Evolutionary conservation across 2,113 vertebrate genomes (phyloP).

Genomic region (Pelecanus crispus): DNA sequence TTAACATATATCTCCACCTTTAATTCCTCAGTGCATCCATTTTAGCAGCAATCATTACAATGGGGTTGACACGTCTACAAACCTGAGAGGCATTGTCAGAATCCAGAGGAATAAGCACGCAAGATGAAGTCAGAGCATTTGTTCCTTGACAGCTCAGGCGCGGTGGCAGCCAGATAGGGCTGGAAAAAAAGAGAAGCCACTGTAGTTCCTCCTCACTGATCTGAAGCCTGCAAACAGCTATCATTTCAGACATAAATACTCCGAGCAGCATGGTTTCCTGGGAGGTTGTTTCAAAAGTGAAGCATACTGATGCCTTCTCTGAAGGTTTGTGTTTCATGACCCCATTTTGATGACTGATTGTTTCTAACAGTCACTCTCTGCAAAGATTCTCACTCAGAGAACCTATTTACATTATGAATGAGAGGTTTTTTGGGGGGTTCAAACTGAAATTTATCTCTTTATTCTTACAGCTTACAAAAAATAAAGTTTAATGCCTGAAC

Average conservation of each 20-base stretch:
- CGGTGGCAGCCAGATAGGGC: background rate
- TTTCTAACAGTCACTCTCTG: background rate
- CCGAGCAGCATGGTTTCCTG: background rate
- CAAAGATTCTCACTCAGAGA: background rate
- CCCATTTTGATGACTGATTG: background rate
- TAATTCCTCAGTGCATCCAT: background rate
- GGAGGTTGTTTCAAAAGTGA: background rate
- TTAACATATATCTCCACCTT: slow-evolving; percentile 1
- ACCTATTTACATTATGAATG: background rate
- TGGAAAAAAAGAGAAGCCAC: background rate
- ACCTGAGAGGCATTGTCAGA: background rate
- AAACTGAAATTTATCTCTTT: background rate
- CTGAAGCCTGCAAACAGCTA: background rate
- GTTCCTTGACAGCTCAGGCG: slow-evolving; percentile 5
- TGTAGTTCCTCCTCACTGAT: slow-evolving; percentile 22
- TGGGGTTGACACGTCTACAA: background rate
- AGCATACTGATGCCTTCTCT: background rate
- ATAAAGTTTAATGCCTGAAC: background rate
- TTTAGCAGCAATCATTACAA: slow-evolving; percentile 18
- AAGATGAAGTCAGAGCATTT: slow-evolving; percentile 20
- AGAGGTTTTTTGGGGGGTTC: background rate
- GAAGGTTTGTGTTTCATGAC: background rate
- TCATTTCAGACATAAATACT: slow-evolving; percentile 25
- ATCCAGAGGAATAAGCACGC: background rate
- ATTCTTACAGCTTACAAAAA: background rate